Evolutionary conservation across 2,797 vertebrate genomes (phyloP), one percentile per base, ranked within the genome.

Genomic region (Muscicapa striata): DNA sequence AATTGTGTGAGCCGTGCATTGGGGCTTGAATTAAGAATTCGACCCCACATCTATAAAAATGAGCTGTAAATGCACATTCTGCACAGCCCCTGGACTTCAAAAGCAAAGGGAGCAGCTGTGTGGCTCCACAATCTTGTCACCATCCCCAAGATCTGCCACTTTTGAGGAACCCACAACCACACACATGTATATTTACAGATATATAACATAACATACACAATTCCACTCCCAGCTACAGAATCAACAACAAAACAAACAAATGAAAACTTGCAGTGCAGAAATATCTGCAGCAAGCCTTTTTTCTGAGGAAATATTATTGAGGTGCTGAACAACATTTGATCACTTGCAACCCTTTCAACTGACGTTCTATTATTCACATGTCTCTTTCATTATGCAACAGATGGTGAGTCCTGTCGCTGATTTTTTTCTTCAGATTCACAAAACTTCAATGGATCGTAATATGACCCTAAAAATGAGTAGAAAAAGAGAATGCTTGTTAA

Each of bases 261-360:
- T 18, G 32, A 59, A 90, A 95, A 91, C 80, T 95, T 94, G 59
- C 77, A 79, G 40, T 0, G 24, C 70, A 4, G 19, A 89, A 91
- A 86, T 94, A 91, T 96, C 83, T 95, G 79, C 85, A 96, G 91
- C 61, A 40, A 94, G 83, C 49, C 87, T 96, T 94, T 97, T 92
- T 95, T 93, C 93, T 20, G 38, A 94, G 94, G 96, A 96, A 96
- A 96, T 96, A 96, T 94, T 96, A 96, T 97, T 96, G 96, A 97
- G 96, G 95, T 97, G 95, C 91, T 91, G 94, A 96, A 74, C 84
- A 91, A 87, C 45, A 51, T 66, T 92, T 94, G 90, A 90, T 96
- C 95, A 78, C 88, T 94, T 94, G 79, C 94, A 89, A 94, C 64
- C 80, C 92, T 96, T 97, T 96, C 86, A 84, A 95, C 72, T 95